Percentiles rank a stretch among this genome's conserved stretches.
Conservation (phyloP, 2,797 vertebrate species). For the Phrynocephalus vlangalii region DNA sequence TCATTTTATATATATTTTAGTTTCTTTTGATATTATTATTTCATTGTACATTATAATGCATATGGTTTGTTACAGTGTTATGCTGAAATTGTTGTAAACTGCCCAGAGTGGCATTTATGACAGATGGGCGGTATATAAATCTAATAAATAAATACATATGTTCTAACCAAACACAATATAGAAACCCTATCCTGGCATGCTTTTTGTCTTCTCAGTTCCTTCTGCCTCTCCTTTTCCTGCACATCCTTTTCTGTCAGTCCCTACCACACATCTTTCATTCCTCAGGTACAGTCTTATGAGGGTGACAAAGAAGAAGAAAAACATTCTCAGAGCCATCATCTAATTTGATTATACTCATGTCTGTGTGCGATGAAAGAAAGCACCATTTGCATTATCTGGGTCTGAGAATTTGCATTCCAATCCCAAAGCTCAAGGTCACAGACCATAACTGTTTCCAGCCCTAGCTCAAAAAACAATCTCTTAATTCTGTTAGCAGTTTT, state of each 20-base stretch:
- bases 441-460: background rate
- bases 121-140: no score
- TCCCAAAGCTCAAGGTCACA: background rate
- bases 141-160: no score
- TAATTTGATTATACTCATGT: background rate
- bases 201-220: background rate
- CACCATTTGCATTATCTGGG: background rate
- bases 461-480: background rate
- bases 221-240: background rate
- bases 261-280: background rate
- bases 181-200: background rate
- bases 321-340: background rate
- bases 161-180: background rate
- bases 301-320: background rate
- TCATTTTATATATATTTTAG: no score
- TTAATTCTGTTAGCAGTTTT: background rate
- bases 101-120: no score
- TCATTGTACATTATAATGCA: no score
- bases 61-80: no score
- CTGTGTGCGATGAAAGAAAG: background rate
- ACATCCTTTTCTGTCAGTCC: background rate
- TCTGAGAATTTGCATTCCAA: background rate
- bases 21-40: no score
- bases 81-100: no score
- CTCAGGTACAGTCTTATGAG: background rate